A percentile compares a stretch with the other conserved stretches of the same genome.
phyloP scores from a whole-genome alignment of 2,888 invertebrate species.

The Trileptium ribeirensis region DNA sequence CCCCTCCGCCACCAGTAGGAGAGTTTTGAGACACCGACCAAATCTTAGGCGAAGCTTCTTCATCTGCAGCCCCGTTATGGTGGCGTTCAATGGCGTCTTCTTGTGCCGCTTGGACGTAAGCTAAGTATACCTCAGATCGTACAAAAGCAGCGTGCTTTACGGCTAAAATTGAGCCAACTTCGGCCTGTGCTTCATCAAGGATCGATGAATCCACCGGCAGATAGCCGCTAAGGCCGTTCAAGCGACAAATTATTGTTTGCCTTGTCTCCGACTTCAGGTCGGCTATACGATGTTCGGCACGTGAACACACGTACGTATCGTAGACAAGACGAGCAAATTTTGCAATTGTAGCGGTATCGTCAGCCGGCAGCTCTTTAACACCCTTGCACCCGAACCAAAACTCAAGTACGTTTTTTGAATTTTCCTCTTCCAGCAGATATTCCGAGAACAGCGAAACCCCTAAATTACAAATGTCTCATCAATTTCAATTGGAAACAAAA shows the following conservation, averaged over 20 bases:
- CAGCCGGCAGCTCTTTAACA: background rate
- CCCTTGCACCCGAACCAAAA: conserved; percentile 25
- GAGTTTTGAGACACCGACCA: background rate
- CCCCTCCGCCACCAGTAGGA: background rate
- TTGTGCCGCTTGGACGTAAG: conserved; percentile 6
- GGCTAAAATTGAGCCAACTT: background rate
- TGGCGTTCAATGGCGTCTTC: background rate
- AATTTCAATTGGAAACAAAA: too few relatives aligned
- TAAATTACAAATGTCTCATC: too few relatives aligned
- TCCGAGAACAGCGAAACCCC: background rate
- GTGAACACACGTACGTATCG: background rate
- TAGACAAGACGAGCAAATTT: background rate
- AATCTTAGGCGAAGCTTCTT: conserved; percentile 6
- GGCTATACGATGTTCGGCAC: background rate
- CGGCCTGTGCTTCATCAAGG: conserved; percentile 8
- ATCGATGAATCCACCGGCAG: background rate
- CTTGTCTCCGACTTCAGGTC: background rate
- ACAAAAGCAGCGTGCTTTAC: conserved; percentile 14
- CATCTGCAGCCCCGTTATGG: background rate
- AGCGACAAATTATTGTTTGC: background rate
- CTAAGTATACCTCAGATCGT: conserved; percentile 2
- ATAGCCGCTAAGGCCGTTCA: background rate
- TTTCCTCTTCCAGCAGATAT: background rate
- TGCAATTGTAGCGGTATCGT: background rate
- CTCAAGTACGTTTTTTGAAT: background rate